Evolutionary conservation across 1,140 invertebrate genomes (phyloP).

Genomic region (Himalopsyche phryganea): DNA sequence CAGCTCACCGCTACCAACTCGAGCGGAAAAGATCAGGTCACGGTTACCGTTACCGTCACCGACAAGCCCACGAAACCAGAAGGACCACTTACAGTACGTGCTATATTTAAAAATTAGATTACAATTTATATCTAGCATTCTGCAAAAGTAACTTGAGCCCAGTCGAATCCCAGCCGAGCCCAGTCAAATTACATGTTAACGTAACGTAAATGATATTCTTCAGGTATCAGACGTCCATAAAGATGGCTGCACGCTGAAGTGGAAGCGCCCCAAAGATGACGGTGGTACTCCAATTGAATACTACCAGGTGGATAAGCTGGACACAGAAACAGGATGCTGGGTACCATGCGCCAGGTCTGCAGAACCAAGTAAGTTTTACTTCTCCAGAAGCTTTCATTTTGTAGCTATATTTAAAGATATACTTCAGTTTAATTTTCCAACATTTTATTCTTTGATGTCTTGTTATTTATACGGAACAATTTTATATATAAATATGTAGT

Average conservation of each 20-base stretch:
- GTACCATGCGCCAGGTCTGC: slow-evolving; percentile 81
- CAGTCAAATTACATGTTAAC: too few species aligned
- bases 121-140: neutral
- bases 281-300: slow-evolving; percentile 86
- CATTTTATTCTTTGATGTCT: too few species aligned
- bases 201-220: too few species aligned
- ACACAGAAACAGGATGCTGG: slow-evolving; percentile 91
- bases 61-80: slow-evolving; percentile 85
- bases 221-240: slow-evolving; percentile 87
- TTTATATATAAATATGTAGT: too few species aligned
- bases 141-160: too few species aligned
- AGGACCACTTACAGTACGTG: slow-evolving; percentile 71
- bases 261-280: slow-evolving; percentile 90
- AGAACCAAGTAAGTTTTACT: slow-evolving; percentile 63
- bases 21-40: slow-evolving; percentile 84
- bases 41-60: slow-evolving; percentile 86
- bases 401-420: too few species aligned
- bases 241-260: slow-evolving; percentile 89
- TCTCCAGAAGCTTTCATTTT: neutral
- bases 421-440: too few species aligned
- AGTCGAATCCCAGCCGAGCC: too few species aligned
- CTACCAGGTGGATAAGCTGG: slow-evolving; percentile 92
- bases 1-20: slow-evolving; percentile 81
- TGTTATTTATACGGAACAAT: too few species aligned
- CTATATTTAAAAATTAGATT: neutral